phyloP scores from a whole-genome alignment of 1,140 invertebrate genomes.

The Trichogramma pretiosum region DNA sequence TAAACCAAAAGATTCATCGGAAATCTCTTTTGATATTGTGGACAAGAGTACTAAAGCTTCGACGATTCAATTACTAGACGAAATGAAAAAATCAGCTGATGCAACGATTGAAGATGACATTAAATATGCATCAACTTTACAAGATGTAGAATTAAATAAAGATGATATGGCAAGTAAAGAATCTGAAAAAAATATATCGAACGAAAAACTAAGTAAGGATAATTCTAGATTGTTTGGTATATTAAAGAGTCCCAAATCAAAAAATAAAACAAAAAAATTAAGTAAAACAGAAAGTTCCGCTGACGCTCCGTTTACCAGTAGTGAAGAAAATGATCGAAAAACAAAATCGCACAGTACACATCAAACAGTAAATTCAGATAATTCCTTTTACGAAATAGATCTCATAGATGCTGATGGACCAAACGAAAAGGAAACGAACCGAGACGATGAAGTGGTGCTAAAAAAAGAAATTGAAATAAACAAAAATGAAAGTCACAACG shows the following conservation, averaged over 20 bases:
- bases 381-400: conserved; percentile 9
- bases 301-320: conserved; percentile 35
- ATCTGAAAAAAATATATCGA: not conserved
- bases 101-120: not conserved
- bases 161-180: not conserved
- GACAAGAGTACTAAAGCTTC: conserved; percentile 28
- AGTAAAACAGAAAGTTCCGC: conserved; percentile 29
- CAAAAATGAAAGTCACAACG: conserved; percentile 17
- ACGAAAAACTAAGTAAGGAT: not conserved
- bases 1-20: conserved; percentile 35
- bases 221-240: conserved; percentile 33
- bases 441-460: conserved; percentile 1
- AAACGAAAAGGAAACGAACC: conserved; percentile 10
- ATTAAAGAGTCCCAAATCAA: conserved; percentile 36
- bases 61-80: conserved; percentile 25
- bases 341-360: too few relatives aligned
- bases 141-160: not conserved
- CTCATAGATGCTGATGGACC: conserved; percentile 11
- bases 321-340: conserved; percentile 32
- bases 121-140: too few relatives aligned
- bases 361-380: conserved; percentile 5
- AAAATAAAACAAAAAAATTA: conserved; percentile 30
- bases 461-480: conserved; percentile 16
- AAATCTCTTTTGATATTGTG: conserved; percentile 30
- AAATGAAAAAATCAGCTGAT: conserved; percentile 6